Evolutionary conservation across 2,113 vertebrate genomes (phyloP), one percentile per base, ranked within the genome.

Genomic region (Megalops atlanticus): DNA sequence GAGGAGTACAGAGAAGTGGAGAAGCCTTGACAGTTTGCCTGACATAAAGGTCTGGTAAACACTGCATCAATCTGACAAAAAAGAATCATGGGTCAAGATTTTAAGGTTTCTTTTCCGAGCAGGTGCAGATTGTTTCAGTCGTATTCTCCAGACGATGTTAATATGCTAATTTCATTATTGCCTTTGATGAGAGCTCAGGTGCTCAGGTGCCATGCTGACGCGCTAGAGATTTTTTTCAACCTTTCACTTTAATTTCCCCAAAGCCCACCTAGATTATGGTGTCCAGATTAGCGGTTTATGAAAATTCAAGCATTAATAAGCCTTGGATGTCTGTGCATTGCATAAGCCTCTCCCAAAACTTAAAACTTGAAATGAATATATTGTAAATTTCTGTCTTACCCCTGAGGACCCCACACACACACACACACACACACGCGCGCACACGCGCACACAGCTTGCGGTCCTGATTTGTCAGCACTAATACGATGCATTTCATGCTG

Each of bases 231-330:
- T 86, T 85, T 85, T 54, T 86, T 84, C 88, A 91, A 91, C 90
- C 91, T 91, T 92, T 91, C 80, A 77, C 86, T 89, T 90, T 92
- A 84, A 92, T 92, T 92, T 91, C 90, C 90, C 89, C 74, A 39
- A 81, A 83, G 89, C 83, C 84, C 88, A 52, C 80, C n/a, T 71
- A 79, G 39, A 85, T 84, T 86, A 74, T 84, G 82, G 73, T 83
- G 64, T 86, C 88, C 75, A 78, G 80, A 84, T 79, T 69, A 45
- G 11, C 68, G 10, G 68, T 79, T 33, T 45, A 49, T 83, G 74
- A 83, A 90, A 84, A 90, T 70, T 84, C 74, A 45, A 80, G 52
- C 78, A 77, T 87, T 24, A 64, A 64, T 64, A 47, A 71, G 41
- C 40, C 78, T 45, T 41, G 21, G 41, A 31, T 71, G 78, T 41